Conservation (phyloP, 2,113 vertebrate species). For the Malurus elegans region DNA sequence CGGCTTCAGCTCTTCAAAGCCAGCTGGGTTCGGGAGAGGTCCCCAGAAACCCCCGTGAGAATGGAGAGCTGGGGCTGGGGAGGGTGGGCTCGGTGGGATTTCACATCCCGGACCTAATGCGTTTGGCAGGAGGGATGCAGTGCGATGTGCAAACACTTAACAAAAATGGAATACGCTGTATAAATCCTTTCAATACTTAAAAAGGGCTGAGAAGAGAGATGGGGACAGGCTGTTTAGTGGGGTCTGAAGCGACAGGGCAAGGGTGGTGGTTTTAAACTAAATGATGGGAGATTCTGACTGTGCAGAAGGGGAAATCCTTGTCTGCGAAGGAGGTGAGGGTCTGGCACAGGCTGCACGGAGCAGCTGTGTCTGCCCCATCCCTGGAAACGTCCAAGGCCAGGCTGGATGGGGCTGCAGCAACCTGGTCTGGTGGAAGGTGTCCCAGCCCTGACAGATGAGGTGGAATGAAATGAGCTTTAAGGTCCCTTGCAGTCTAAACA, state of each 20-base stretch:
- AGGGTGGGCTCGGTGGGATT: background rate
- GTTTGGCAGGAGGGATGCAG: rapidly evolving
- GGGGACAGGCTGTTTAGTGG: background rate
- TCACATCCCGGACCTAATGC: background rate
- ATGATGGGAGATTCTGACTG: background rate
- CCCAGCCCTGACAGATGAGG: background rate
- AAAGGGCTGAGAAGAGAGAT: background rate
- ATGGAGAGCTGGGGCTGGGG: background rate
- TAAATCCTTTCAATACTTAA: rapidly evolving
- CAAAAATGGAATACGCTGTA: background rate
- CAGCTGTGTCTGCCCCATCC: background rate
- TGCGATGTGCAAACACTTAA: rapidly evolving
- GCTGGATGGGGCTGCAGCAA: background rate
- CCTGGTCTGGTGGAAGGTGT: background rate
- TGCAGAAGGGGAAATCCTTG: rapidly evolving
- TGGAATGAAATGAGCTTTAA: background rate
- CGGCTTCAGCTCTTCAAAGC: conserved; percentile 33
- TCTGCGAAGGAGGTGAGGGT: rapidly evolving
- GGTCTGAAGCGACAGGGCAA: rapidly evolving
- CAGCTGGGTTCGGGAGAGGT: background rate
- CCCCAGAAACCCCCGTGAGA: background rate
- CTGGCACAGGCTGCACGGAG: rapidly evolving
- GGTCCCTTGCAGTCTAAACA: background rate
- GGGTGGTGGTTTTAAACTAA: background rate
- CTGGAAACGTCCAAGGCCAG: background rate